These are phyloP conservation scores for Dicyrtomina minuta DNA, from an alignment of 2,888 invertebrate genomes.

Conservation along the genomic window DNA sequence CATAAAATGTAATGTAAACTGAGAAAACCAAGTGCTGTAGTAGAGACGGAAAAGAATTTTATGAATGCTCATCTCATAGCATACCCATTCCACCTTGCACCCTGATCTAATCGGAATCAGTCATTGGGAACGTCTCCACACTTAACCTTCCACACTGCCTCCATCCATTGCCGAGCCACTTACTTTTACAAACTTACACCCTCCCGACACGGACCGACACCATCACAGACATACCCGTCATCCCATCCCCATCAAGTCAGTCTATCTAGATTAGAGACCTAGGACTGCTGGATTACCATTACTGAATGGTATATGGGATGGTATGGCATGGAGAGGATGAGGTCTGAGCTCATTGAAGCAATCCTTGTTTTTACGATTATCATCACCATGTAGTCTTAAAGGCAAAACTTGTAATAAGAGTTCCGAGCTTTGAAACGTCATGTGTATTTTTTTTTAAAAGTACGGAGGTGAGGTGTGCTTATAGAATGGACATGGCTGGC, in stretches of 20 bases:
- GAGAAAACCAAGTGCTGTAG: no score
- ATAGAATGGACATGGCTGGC: no score
- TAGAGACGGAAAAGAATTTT: not conserved
- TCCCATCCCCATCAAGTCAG: not conserved
- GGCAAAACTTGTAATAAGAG: constrained; percentile 15
- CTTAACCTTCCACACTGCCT: constrained; percentile 8
- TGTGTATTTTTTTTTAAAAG: no score
- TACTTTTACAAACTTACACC: not conserved
- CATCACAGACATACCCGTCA: not conserved
- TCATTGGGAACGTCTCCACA: constrained; percentile 14
- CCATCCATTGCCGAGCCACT: not conserved
- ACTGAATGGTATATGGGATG: not conserved
- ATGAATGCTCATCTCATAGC: constrained; percentile 5
- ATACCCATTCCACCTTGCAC: constrained; percentile 1
- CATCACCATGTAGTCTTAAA: constrained; percentile 9
- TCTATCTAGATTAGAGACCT: not conserved
- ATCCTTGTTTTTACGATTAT: constrained; percentile 30
- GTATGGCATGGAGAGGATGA: not conserved
- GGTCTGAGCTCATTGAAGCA: constrained; percentile 16
- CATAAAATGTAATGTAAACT: no score
- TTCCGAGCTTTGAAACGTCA: constrained; percentile 4
- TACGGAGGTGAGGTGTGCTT: no score
- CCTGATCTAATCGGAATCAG: no score
- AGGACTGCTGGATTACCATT: not conserved
- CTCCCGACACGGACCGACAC: not conserved